Conservation (phyloP, 2,113 vertebrate genomes). For the Toxostoma redivivum region DNA sequence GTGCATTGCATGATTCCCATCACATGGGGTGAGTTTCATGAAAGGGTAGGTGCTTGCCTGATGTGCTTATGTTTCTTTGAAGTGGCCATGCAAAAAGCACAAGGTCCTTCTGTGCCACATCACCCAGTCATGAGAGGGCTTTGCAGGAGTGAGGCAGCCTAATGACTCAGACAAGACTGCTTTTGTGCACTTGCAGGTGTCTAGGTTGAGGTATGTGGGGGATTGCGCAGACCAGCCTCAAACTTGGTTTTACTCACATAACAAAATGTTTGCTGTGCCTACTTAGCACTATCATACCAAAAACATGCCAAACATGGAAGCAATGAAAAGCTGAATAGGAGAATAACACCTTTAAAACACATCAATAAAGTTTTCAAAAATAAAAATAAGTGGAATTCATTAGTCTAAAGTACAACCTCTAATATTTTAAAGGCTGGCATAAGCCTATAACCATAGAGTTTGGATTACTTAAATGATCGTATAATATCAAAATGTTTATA, state of each 20-base stretch:
- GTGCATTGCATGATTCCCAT: neutral
- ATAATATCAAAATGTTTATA: constrained; percentile 16
- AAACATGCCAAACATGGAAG: neutral
- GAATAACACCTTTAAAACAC: neutral
- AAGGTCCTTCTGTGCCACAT: neutral
- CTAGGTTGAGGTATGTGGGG: neutral
- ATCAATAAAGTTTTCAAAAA: neutral
- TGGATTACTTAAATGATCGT: neutral
- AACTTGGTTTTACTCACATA: neutral
- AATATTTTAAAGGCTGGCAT: neutral
- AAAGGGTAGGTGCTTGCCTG: neutral
- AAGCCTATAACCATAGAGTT: neutral
- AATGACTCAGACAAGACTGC: neutral
- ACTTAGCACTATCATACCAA: neutral
- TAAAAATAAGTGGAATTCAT: neutral
- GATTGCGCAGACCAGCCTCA: neutral
- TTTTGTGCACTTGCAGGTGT: constrained; percentile 10
- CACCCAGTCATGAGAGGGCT: neutral
- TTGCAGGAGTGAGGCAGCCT: neutral
- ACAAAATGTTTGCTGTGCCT: neutral
- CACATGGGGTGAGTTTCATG: neutral
- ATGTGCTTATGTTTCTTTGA: neutral
- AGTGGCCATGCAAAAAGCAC: neutral
- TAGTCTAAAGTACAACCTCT: neutral
- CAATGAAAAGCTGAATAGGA: neutral